Base-by-base conservation (phyloP, 2,888 invertebrate species). In the Meteorus colon region DNA sequence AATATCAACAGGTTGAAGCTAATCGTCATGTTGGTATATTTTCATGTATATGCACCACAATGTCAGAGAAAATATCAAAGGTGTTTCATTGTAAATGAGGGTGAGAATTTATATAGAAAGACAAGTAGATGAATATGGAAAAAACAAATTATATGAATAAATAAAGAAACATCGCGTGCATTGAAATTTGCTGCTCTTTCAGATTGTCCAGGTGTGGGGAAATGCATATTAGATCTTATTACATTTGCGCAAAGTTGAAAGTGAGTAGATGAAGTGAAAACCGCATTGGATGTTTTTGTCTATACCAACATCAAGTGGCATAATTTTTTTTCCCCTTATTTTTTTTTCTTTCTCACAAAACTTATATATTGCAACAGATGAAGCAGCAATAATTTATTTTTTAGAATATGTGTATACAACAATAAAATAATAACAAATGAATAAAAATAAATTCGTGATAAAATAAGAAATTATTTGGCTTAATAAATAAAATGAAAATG, bases 181-280 rank as follows among this genome's bases (percentile, higher is more conserved):
- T 31, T 41, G 31, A 59, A 24, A 74, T 41, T 60, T 48, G 72
- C 67, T 69, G 71, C 77, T 80, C 77, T 79, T 78, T 78, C 78
- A 81, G 78, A 81, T 80, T 81, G 76, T 79, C 81, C 81, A 82
- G 82, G 84, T 82, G 83, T 79, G 79, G 76, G 74, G 76, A 59
- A 72, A 76, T 31, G 65, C 77, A 74, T 80, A 81, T 80, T 69
- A 78, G 86, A 86, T 86, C 84, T 83, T 84, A 83, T 86, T 86
- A 85, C 86, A 24, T 55, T 55, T 55, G 19, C 77, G 81, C 82
- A 78, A 82, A 81, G 80, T 83, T 85, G 84, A 86, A 86, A 86
- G 86, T 86, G 82, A 85, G 81, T 72, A 80, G 79, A 74, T 76
- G 70, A 77, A 62, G 45, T 34, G 55, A 73, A 75, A 60, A 73